phyloP scores from a whole-genome alignment of 2,888 invertebrate genomes.

The Drosophila seclusa region DNA sequence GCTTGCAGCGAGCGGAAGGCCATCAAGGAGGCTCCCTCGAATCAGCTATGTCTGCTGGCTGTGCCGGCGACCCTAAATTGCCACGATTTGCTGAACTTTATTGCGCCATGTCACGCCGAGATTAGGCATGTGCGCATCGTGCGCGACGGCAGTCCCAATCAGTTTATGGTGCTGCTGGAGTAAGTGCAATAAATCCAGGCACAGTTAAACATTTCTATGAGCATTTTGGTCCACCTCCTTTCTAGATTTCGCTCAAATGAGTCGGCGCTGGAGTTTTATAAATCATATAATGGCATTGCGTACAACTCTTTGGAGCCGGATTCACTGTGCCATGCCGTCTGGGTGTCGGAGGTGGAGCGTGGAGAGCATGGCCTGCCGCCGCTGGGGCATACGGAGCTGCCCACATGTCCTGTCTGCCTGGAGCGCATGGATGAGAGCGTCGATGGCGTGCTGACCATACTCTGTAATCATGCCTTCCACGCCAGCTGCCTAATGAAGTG shows the following conservation, averaged over 20 bases:
- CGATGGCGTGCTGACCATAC: conserved; percentile 97
- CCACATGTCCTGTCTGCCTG: conserved; percentile 93
- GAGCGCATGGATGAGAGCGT: conserved; percentile 99
- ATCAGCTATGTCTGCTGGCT: conserved; percentile 94
- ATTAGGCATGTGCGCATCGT: conserved; percentile 96
- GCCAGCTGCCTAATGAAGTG: conserved; percentile 97
- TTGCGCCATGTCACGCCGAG: conserved; percentile 95
- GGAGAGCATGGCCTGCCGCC: conserved; percentile 90
- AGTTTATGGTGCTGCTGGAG: conserved; percentile 98
- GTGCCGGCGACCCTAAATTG: conserved; percentile 96
- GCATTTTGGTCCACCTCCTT: not conserved
- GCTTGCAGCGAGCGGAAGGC: conserved; percentile 89
- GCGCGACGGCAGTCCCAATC: conserved; percentile 95
- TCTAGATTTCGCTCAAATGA: conserved; percentile 89
- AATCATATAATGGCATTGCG: conserved; percentile 95
- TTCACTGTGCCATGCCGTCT: conserved; percentile 96
- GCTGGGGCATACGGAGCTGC: conserved; percentile 95
- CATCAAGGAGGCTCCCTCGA: conserved; percentile 90
- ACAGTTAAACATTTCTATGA: not conserved
- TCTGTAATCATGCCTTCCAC: conserved; percentile 99
- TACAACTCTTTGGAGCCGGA: conserved; percentile 97
- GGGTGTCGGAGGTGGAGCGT: conserved; percentile 96
- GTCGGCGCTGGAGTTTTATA: conserved; percentile 96
- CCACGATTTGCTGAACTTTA: conserved; percentile 96
- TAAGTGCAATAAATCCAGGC: conserved; percentile 85